Base-by-base conservation (phyloP, 2,113 vertebrate species). In the Gopherus evgoodei region DNA sequence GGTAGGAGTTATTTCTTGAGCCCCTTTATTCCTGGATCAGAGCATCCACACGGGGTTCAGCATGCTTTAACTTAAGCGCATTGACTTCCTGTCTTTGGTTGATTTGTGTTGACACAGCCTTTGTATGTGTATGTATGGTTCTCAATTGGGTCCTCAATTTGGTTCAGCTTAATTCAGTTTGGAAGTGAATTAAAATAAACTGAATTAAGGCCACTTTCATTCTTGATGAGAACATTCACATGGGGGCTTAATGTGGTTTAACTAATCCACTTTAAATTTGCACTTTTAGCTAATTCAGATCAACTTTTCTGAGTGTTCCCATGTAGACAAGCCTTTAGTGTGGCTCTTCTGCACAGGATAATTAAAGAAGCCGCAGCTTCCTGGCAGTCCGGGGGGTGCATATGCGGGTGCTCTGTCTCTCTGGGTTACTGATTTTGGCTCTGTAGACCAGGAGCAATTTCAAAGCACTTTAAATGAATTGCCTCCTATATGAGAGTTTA, bases 401-500 rank as follows among this genome's bases (percentile, higher is more conserved):
- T 6, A 5, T 1, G 1, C 1, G 57, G 44, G 14, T 42, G 2
- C 24, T 0, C 44, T 8, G 2, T 8, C 57, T 11, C 6, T 44
- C 2, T 16, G 31, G 31, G 35, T 11, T 29, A 3, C 14, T n/a
- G 42, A 25, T 44, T 93, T 31, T 0, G 5, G 53, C 92, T 88
- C 84, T 0, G 0, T 82, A 90, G 95, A 85, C 59, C 1, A 38
- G 47, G 89, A 95, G 2, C 90, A 38, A 31, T 94, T 95, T 81
- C 82, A 86, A 87, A 31, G 11, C 2, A 2, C 87, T 96, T 94
- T 81, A 86, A 92, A 93, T 97, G 87, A 94, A 97, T 91, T 57
- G 35, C 90, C 97, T 93, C 91, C 93, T 59, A 0, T 8, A 89
- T 12, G 21, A 94, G 94, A 86, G 86, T 90, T 98, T 98, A 98